Evolutionary conservation across 2,888 invertebrate species (phyloP).

Genomic region (Agonopterix heracliana): DNA sequence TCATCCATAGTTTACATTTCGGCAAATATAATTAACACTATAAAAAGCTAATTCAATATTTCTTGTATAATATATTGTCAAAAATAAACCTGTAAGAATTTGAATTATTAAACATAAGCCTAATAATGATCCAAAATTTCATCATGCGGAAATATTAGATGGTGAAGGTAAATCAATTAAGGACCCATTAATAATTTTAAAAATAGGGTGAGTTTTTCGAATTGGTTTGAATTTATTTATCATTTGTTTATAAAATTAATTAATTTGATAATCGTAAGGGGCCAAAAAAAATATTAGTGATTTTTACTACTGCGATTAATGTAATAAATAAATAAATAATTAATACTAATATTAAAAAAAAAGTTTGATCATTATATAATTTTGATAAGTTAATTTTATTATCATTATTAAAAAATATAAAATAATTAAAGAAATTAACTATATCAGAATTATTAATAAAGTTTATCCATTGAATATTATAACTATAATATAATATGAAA

Average conservation of each 20-base stretch:
- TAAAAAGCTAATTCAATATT: constrained; percentile 79
- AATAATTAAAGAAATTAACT: constrained; percentile 26
- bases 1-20: constrained; percentile 83
- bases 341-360: constrained; percentile 66
- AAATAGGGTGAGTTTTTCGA: constrained; percentile 60
- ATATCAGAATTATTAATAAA: constrained; percentile 33
- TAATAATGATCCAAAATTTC: constrained; percentile 83
- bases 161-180: constrained; percentile 78
- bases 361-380: constrained; percentile 71
- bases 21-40: constrained; percentile 81
- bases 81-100: constrained; percentile 81
- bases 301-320: constrained; percentile 76
- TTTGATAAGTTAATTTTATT: constrained; percentile 67
- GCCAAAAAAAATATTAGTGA: constrained; percentile 73
- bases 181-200: constrained; percentile 77
- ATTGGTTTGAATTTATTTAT: constrained; percentile 52
- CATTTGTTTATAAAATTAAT: constrained; percentile 41
- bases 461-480: constrained; percentile 47
- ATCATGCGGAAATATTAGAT: constrained; percentile 77
- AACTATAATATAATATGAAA: constrained; percentile 16
- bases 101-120: constrained; percentile 79
- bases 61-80: constrained; percentile 82
- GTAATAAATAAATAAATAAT: constrained; percentile 78
- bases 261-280: constrained; percentile 60
- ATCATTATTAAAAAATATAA: constrained; percentile 43